Conservation (phyloP, 2,888 invertebrate genomes). For the Reticulitermes lucifugus region DNA sequence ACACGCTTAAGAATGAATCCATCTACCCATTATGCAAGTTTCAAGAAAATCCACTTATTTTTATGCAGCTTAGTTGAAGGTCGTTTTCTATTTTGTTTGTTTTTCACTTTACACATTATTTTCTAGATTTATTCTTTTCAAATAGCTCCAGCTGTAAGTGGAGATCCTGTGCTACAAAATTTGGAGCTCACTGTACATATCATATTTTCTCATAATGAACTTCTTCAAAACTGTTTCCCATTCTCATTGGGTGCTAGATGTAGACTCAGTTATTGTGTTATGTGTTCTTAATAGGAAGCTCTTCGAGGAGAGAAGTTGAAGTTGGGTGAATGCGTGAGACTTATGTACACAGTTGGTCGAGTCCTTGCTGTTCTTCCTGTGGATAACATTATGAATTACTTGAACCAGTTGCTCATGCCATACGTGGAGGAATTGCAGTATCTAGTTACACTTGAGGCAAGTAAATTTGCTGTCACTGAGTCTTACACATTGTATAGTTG, state of each 20-base stretch:
- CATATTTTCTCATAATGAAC: no score
- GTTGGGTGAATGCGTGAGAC: constrained; percentile 75
- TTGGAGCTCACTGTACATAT: no score
- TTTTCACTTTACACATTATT: no score
- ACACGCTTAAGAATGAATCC: no score
- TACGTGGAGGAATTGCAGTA: constrained; percentile 72
- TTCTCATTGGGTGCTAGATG: background rate
- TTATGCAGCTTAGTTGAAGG: no score
- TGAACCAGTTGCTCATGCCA: constrained; percentile 77
- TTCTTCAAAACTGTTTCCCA: background rate
- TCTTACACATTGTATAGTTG: no score
- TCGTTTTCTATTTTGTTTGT: no score
- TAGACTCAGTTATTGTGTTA: constrained; percentile 27
- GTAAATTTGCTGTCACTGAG: background rate
- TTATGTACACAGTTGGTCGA: constrained; percentile 83
- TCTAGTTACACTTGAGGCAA: constrained; percentile 66
- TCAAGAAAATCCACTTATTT: no score
- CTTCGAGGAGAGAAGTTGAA: constrained; percentile 70
- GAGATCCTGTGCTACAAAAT: no score
- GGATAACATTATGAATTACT: constrained; percentile 74
- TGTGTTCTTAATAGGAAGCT: constrained; percentile 62
- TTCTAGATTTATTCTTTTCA: no score
- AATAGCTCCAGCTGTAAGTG: no score
- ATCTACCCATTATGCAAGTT: no score
- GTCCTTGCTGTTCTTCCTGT: constrained; percentile 75